Evolutionary conservation across 2,888 invertebrate species (phyloP), one percentile per base, ranked within the genome.

Genomic region (Drosophila tripunctata): DNA sequence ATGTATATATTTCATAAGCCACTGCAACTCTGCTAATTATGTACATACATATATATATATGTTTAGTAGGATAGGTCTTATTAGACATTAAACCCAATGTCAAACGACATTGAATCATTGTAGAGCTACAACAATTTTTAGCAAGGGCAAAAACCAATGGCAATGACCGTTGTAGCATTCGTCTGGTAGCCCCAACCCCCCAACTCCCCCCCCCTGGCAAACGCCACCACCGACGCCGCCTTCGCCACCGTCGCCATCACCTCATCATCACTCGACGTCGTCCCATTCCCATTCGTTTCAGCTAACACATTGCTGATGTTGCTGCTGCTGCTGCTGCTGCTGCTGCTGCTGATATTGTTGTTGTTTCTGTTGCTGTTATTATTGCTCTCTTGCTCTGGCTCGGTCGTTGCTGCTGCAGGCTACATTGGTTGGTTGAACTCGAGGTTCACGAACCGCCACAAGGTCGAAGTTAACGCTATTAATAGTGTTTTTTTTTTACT

Each of bases 401-500:
- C 51, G 67, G 75, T 55, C 40, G 52, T 40, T 70, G 68, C 64
- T 57, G 66, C 63, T 67, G 64, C 67, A 70, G 65, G 75, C 72
- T 67, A 65, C 60, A 71, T 68, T 62, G 75, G 67, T 85, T 82
- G 81, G 75, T 80, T 82, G 82, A 82, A 82, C 82, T 83, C 69
- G 72, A 77, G 82, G 87, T 82, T 80, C 75, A 82, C 77, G 87
- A 82, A 82, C 82, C 71, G 84, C 78, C 69, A 75, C 82, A 82
- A 82, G 82, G 82, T 82, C 82, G 82, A 72, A 82, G 82, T 86
- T 82, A 84, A 86, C 87, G 82, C 84, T 82, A 82, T 82, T 82
- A 86, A 86, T 82, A 83, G 87, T 83, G 78, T 74, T 75, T 71
- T 77, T 86, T 74, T 75, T 71, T 77, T 86, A 66, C 67, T 79